phyloP scores from a whole-genome alignment of 2,888 invertebrate species.

The Lacanobia oleracea region DNA sequence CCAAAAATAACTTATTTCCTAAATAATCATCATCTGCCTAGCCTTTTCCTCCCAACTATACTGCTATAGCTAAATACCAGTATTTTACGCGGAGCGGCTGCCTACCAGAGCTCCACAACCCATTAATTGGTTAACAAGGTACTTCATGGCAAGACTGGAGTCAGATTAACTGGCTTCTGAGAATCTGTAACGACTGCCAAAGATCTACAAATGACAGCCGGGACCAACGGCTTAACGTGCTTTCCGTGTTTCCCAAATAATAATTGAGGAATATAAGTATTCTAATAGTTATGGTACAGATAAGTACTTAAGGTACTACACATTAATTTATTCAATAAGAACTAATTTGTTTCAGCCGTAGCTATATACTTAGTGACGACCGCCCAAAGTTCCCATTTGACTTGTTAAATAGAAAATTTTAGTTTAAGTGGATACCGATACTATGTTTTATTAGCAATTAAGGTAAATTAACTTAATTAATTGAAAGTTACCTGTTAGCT shows the following conservation, averaged over 20 bases:
- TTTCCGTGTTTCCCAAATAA: background rate
- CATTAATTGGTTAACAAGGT: no score
- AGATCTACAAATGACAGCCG: no score
- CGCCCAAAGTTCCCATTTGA: conserved; percentile 40
- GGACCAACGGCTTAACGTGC: no score
- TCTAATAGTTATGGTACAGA: conserved; percentile 16
- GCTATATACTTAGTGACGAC: conserved; percentile 11
- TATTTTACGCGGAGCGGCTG: no score
- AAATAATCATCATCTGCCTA: no score
- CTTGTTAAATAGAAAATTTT: conserved; percentile 54
- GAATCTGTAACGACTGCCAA: no score
- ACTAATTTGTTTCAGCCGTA: conserved; percentile 19
- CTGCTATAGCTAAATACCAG: no score
- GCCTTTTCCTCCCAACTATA: no score
- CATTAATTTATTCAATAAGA: conserved; percentile 29
- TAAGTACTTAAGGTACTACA: conserved; percentile 5
- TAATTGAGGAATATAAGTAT: conserved; percentile 2
- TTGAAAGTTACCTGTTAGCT: conserved; percentile 52
- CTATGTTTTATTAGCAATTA: conserved; percentile 60
- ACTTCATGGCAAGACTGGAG: no score
- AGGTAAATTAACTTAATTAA: conserved; percentile 58
- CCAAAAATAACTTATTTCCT: no score
- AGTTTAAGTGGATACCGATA: conserved; percentile 51
- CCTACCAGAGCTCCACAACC: no score
- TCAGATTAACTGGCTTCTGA: no score